Percentiles rank a stretch among this genome's conserved stretches.
Evolutionary conservation across 2,797 vertebrate genomes (phyloP).

Genomic region (Heteromormyrus szaboi): DNA sequence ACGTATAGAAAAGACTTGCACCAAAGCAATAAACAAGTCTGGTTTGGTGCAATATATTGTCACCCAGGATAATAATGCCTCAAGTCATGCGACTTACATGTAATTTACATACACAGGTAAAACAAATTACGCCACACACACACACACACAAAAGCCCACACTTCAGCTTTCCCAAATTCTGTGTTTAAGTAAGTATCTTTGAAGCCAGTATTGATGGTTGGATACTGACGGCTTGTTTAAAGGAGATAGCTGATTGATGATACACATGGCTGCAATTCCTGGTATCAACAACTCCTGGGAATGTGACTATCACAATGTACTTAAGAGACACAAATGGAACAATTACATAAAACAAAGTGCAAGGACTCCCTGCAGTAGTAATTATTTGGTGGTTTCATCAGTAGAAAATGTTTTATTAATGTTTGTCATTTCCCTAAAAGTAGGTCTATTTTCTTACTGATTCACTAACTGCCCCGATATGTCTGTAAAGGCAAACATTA

Average conservation of each 20-base stretch:
- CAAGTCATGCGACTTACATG: not conserved
- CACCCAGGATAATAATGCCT: not conserved
- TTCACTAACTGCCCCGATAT: not conserved
- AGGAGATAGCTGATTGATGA: not conserved
- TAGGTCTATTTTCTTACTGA: not conserved
- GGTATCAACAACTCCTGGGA: not conserved
- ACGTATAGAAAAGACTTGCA: not conserved
- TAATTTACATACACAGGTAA: not conserved
- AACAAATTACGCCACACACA: not conserved
- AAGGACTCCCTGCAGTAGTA: not conserved
- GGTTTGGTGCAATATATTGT: not conserved
- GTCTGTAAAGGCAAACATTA: not conserved
- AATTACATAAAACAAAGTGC: not conserved
- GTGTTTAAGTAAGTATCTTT: not conserved
- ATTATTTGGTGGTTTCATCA: not conserved
- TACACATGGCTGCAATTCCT: not conserved
- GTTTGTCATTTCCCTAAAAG: not conserved
- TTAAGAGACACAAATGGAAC: not conserved
- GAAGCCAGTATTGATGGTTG: not conserved
- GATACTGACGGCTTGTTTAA: not conserved
- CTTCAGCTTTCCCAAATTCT: not conserved
- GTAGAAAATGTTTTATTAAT: not conserved
- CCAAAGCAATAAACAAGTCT: not conserved
- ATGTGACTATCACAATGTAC: not conserved
- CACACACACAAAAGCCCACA: not conserved